Evolutionary conservation across 2,888 invertebrate genomes (phyloP).

Genomic region (Aleiodes testaceus): DNA sequence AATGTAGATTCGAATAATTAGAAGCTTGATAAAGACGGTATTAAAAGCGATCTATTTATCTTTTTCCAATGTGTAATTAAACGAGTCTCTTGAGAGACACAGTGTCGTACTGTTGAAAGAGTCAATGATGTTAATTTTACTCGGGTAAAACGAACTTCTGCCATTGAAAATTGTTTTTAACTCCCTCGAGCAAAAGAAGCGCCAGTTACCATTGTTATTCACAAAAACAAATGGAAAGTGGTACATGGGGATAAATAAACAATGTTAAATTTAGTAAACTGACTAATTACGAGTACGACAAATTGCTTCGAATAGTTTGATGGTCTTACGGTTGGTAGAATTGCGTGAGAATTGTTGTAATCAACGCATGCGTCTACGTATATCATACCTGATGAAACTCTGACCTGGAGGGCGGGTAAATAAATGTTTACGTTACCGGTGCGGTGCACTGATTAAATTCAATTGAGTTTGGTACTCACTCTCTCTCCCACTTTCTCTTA

Average conservation of each 20-base stretch:
- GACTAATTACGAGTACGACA: neutral
- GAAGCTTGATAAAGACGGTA: neutral
- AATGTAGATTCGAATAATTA: neutral
- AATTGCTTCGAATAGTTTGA: slow-evolving; percentile 7
- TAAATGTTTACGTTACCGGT: slow-evolving; percentile 44
- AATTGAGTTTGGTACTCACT: slow-evolving; percentile 43
- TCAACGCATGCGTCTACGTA: slow-evolving; percentile 29
- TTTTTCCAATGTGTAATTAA: neutral
- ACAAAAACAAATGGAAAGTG: neutral
- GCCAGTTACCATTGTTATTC: neutral
- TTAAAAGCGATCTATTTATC: neutral
- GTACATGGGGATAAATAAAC: neutral
- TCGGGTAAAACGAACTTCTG: too few relatives aligned
- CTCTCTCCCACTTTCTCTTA: neutral
- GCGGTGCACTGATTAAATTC: slow-evolving; percentile 52
- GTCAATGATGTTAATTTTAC: too few relatives aligned
- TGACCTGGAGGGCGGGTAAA: slow-evolving; percentile 33
- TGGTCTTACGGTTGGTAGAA: slow-evolving; percentile 4
- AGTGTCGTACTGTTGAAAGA: too few relatives aligned
- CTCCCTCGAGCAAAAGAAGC: too few relatives aligned
- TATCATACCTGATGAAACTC: slow-evolving; percentile 15
- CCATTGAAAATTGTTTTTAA: too few relatives aligned
- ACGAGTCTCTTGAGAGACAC: neutral
- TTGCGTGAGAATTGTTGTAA: slow-evolving; percentile 31
- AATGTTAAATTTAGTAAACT: neutral